Conservation (phyloP, 2,113 vertebrate genomes). For the Sphaerodactylus townsendi region DNA sequence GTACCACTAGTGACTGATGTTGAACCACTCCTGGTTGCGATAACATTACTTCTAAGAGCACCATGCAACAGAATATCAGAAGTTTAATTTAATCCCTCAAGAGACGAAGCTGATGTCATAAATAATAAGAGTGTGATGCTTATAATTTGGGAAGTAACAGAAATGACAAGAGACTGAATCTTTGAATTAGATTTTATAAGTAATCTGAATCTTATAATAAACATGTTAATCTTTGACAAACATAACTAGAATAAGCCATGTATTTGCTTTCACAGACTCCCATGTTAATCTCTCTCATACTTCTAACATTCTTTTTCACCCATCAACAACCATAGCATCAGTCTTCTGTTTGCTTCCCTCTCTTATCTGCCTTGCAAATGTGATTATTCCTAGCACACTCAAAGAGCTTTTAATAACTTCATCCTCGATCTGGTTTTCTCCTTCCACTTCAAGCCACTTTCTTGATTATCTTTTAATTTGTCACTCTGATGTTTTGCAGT, state of each 20-base stretch:
- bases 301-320: neutral
- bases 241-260: neutral
- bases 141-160: no score
- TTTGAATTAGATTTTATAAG: neutral
- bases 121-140: neutral
- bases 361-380: neutral
- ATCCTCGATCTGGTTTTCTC: neutral
- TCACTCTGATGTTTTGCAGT: neutral
- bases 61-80: neutral
- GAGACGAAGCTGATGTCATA: neutral
- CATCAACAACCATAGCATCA: neutral
- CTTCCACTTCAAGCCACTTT: neutral
- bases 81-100: neutral
- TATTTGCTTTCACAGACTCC: neutral
- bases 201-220: neutral
- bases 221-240: neutral
- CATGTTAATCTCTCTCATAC: neutral
- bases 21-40: neutral
- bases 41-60: neutral
- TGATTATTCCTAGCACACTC: neutral
- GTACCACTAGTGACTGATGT: no score
- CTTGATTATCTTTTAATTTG: neutral
- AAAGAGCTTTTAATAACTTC: conserved; percentile 21
- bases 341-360: neutral
- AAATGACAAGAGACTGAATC: neutral